phyloP scores from a whole-genome alignment of 2,797 vertebrate species.

The Sandelia bainsii region DNA sequence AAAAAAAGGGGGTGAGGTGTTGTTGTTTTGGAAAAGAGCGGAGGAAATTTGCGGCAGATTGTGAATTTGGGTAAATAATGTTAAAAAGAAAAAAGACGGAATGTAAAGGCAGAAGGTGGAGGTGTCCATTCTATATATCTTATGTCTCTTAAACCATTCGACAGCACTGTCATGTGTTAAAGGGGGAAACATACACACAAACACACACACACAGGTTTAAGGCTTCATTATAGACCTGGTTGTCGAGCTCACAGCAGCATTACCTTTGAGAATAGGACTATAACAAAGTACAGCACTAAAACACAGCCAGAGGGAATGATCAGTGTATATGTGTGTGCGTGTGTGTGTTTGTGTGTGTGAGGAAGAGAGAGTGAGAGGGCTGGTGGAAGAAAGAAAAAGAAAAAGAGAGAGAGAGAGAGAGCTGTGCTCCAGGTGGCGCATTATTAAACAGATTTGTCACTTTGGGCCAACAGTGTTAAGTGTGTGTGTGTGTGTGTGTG shows the following conservation, averaged over 20 bases:
- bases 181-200: conserved; percentile 31
- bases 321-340: conserved; percentile 47
- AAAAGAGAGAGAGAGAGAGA: conserved; percentile 39
- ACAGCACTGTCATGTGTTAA: conserved; percentile 41
- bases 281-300: conserved; percentile 70
- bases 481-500: conserved; percentile 16
- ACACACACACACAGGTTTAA: conserved; percentile 37
- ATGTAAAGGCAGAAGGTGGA: conserved; percentile 21
- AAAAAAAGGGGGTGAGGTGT: neutral
- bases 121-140: conserved; percentile 14
- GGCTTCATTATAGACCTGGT: conserved; percentile 49
- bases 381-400: neutral
- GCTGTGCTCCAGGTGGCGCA: conserved; percentile 71
- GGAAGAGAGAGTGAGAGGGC: neutral
- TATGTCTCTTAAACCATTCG: conserved; percentile 33
- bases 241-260: conserved; percentile 24
- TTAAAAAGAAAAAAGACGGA: neutral
- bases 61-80: conserved; percentile 5
- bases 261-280: conserved; percentile 67
- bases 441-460: conserved; percentile 83
- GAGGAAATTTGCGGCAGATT: conserved; percentile 21
- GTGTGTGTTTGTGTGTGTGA: conserved; percentile 39
- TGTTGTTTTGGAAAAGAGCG: neutral
- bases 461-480: conserved; percentile 65
- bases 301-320: conserved; percentile 70